Evolutionary conservation across 1,140 invertebrate genomes (phyloP).

Genomic region (Ceratoteleas bidentatus): DNA sequence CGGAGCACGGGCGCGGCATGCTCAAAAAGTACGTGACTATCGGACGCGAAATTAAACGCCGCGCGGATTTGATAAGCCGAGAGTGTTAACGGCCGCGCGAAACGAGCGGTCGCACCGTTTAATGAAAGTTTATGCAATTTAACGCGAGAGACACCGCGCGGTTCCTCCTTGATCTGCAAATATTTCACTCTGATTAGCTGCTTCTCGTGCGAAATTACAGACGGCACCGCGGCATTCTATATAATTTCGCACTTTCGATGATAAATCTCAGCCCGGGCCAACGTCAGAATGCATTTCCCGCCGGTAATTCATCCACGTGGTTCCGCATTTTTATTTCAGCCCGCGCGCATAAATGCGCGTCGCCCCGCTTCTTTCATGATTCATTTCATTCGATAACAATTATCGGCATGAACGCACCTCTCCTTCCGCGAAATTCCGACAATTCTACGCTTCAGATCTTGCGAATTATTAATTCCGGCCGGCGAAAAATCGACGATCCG

Average conservation of each 20-base stretch:
- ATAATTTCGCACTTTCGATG: slow-evolving; percentile 15
- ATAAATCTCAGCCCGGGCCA: slow-evolving; percentile 24
- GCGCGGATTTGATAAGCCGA: slow-evolving; percentile 19
- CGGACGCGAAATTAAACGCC: slow-evolving; percentile 13
- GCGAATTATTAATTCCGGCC: no score
- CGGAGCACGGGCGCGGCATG: slow-evolving; percentile 7
- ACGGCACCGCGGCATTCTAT: slow-evolving; percentile 10
- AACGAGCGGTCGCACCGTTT: neutral
- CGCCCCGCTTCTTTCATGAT: slow-evolving; percentile 26
- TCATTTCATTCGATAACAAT: slow-evolving; percentile 34
- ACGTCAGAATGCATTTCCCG: slow-evolving; percentile 25
- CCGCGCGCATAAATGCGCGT: slow-evolving; percentile 15
- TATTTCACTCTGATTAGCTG: slow-evolving; percentile 25
- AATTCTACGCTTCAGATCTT: neutral
- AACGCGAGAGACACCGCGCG: neutral
- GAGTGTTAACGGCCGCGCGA: neutral
- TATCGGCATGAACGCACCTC: neutral
- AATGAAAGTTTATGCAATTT: slow-evolving; percentile 28
- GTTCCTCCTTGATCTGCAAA: slow-evolving; percentile 9
- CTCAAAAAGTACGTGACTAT: slow-evolving; percentile 28
- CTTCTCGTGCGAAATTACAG: slow-evolving; percentile 18
- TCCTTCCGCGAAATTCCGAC: no score
- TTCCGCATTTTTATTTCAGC: slow-evolving; percentile 21
- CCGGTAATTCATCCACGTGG: slow-evolving; percentile 11
- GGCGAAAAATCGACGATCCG: no score